phyloP scores from a whole-genome alignment of 2,797 vertebrate genomes.

The Okamejei kenojei region DNA sequence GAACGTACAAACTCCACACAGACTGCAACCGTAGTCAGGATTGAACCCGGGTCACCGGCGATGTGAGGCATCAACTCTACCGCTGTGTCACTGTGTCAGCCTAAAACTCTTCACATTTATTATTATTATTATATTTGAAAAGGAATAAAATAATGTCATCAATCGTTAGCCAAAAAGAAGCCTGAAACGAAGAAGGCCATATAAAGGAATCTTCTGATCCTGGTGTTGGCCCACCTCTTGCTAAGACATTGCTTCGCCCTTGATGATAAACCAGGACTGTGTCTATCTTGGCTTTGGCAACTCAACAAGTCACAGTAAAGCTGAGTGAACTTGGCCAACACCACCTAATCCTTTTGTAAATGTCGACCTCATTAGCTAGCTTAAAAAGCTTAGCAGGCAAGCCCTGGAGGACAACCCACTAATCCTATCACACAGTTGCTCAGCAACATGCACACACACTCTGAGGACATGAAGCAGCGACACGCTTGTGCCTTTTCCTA shows the following conservation, averaged over 20 bases:
- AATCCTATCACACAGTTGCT: not conserved
- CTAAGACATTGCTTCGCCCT: no score
- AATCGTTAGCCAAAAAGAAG: not conserved
- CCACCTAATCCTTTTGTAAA: constrained; percentile 26
- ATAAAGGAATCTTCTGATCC: not conserved
- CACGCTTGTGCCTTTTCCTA: no score
- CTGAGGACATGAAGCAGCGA: not conserved
- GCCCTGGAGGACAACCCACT: not conserved
- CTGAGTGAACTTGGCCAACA: constrained; percentile 8
- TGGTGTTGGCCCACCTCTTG: not conserved
- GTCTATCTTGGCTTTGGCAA: not conserved
- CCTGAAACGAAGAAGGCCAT: no score
- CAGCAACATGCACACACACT: not conserved
- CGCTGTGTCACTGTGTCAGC: no score
- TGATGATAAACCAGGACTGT: not conserved
- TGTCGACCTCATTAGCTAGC: constrained; percentile 29
- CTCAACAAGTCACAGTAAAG: not conserved
- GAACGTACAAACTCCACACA: no score
- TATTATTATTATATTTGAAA: not conserved
- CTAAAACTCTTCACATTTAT: not conserved
- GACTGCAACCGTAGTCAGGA: no score
- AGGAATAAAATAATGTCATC: not conserved
- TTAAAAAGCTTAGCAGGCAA: constrained; percentile 19
- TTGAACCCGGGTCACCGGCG: no score
- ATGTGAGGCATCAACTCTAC: no score